Conservation (phyloP, 2,888 invertebrate species). For the Halictus ligatus region DNA sequence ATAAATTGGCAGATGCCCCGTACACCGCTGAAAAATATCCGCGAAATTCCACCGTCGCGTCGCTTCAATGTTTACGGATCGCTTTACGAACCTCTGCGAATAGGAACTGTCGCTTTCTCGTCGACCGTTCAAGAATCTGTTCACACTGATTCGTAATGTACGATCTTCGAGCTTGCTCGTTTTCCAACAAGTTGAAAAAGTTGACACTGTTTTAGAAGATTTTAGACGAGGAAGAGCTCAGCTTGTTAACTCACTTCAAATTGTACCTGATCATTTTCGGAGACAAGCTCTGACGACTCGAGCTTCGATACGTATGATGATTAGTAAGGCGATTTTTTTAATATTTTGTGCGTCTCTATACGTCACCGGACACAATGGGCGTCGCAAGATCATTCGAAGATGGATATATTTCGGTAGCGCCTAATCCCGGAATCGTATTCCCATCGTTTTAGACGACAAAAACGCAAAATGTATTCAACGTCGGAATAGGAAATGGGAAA, state of each 20-base stretch:
- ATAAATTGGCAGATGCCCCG: not conserved
- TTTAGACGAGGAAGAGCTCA: not conserved
- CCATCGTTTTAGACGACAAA: conserved; percentile 36
- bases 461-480: conserved; percentile 66
- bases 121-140: not conserved
- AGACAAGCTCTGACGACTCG: too few relatives aligned
- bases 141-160: not conserved
- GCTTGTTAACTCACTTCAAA: not conserved
- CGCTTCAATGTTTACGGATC: not conserved
- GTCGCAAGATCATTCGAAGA: not conserved
- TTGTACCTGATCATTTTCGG: not conserved
- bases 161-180: not conserved
- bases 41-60: not conserved
- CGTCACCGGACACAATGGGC: not conserved
- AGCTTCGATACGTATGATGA: not conserved
- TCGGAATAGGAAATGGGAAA: conserved; percentile 69
- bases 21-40: not conserved
- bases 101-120: not conserved
- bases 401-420: not conserved
- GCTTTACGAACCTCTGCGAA: not conserved
- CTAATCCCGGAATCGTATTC: conserved; percentile 28
- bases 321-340: not conserved
- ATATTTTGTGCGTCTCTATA: not conserved
- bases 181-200: not conserved
- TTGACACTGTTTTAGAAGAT: not conserved